Conservation (phyloP, 2,797 vertebrate species). For the Nannoperca australis region DNA sequence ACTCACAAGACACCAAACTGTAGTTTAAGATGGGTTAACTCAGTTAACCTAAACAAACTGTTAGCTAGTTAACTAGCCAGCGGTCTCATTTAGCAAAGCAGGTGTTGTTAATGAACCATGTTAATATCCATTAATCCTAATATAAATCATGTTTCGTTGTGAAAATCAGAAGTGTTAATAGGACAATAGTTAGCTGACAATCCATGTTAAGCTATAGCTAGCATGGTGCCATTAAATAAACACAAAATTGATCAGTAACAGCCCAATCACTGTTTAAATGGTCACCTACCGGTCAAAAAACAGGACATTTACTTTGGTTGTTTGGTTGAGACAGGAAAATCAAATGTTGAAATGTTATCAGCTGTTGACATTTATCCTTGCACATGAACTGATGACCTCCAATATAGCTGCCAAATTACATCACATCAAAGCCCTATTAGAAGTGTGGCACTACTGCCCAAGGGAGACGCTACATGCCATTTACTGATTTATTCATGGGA, state of each 20-base stretch:
- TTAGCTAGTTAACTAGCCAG: background rate
- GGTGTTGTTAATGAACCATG: background rate
- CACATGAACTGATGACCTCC: constrained; percentile 29
- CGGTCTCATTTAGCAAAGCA: background rate
- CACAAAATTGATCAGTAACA: background rate
- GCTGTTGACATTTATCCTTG: constrained; percentile 49
- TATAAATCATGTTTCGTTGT: background rate
- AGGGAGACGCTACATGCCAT: background rate
- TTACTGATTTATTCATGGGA: constrained; percentile 20
- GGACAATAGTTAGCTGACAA: background rate
- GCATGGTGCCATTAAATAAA: background rate
- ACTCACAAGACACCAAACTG: background rate
- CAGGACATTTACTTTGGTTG: background rate
- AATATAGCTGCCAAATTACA: constrained; percentile 32
- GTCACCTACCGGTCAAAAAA: background rate
- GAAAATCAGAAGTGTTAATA: background rate
- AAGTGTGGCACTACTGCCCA: background rate
- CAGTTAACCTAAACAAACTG: background rate
- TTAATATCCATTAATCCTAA: background rate
- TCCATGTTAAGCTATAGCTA: background rate
- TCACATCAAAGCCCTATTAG: constrained; percentile 28
- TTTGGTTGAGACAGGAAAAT: constrained; percentile 12
- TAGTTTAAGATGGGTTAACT: background rate
- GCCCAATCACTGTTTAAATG: too few species aligned
- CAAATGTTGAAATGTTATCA: constrained; percentile 29